Conservation (phyloP, 2,797 vertebrate genomes). For the Helicolenus hilgendorfi region DNA sequence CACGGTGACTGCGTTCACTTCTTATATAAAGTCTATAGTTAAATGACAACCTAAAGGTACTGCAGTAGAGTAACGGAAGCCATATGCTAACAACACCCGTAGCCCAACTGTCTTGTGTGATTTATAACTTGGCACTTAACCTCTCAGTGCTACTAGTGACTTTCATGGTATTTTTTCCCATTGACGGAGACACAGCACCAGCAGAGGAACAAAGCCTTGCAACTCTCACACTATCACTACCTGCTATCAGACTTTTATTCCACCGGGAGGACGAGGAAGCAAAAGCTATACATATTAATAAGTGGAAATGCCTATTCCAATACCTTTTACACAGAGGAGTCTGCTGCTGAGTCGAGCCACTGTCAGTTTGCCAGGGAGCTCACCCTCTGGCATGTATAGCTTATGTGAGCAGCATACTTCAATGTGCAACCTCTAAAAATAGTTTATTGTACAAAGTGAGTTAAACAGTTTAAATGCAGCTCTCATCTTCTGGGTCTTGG, state of each 20-base stretch:
- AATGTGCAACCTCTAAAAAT: constrained; percentile 18
- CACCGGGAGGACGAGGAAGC: constrained; percentile 31
- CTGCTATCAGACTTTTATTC: constrained; percentile 52
- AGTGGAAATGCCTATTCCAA: constrained; percentile 45
- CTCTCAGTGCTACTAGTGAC: constrained; percentile 61
- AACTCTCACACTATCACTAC: constrained; percentile 17
- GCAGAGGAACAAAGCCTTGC: constrained; percentile 42
- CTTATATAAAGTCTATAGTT: background rate
- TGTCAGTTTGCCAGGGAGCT: constrained; percentile 22
- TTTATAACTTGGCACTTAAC: constrained; percentile 77
- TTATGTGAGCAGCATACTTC: constrained; percentile 7
- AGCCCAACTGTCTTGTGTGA: constrained; percentile 58
- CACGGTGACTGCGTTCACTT: background rate
- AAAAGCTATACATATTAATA: constrained; percentile 78
- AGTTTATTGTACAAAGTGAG: constrained; percentile 1
- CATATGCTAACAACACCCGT: constrained; percentile 16
- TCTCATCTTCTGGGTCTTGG: constrained; percentile 1
- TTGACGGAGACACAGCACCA: constrained; percentile 18
- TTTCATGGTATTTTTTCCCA: constrained; percentile 47
- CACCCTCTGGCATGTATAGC: background rate
- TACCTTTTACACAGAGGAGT: constrained; percentile 28
- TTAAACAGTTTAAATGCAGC: constrained; percentile 6
- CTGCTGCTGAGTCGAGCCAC: background rate
- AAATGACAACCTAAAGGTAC: background rate
- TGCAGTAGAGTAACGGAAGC: constrained; percentile 7